A percentile compares a stretch with the other conserved stretches of the same genome.
These are phyloP conservation scores for Isichthys henryi DNA, from an alignment of 2,113 vertebrate genomes.

Conservation along the genomic window DNA sequence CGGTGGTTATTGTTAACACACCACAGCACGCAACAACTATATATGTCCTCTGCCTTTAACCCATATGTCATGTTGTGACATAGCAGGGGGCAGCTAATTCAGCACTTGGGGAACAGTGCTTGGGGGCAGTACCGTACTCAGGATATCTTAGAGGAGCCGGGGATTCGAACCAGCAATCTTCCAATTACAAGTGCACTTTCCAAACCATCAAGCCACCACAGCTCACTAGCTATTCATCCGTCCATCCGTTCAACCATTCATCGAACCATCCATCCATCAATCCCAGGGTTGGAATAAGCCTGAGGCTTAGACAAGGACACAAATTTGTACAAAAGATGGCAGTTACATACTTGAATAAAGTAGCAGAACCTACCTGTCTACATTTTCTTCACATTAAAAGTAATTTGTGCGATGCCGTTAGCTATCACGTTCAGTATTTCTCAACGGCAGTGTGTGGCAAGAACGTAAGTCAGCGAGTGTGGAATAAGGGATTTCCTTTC, in stretches of 20 bases:
- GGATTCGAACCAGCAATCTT: no score
- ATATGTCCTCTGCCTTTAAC: no score
- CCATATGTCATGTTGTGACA: no score
- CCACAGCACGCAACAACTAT: no score
- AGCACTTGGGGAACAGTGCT: no score
- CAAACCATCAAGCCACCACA: no score
- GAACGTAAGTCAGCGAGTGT: constrained; percentile 13
- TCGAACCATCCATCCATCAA: neutral
- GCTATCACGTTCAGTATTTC: neutral
- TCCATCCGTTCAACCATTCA: no score
- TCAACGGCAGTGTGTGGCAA: neutral
- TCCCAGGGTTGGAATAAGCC: neutral
- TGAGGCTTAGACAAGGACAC: neutral
- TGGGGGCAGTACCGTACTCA: no score
- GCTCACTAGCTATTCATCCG: neutral
- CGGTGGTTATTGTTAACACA: no score
- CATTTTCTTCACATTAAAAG: neutral
- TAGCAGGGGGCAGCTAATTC: no score
- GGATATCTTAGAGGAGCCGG: no score
- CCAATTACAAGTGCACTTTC: no score
- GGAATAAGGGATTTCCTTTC: constrained; percentile 18
- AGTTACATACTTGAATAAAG: neutral
- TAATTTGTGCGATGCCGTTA: neutral
- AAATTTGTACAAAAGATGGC: neutral
- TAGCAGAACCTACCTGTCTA: neutral